A percentile compares a stretch with the other conserved stretches of the same genome.
Evolutionary conservation across 2,113 vertebrate genomes (phyloP).

Genomic region (Lycaon pictus): DNA sequence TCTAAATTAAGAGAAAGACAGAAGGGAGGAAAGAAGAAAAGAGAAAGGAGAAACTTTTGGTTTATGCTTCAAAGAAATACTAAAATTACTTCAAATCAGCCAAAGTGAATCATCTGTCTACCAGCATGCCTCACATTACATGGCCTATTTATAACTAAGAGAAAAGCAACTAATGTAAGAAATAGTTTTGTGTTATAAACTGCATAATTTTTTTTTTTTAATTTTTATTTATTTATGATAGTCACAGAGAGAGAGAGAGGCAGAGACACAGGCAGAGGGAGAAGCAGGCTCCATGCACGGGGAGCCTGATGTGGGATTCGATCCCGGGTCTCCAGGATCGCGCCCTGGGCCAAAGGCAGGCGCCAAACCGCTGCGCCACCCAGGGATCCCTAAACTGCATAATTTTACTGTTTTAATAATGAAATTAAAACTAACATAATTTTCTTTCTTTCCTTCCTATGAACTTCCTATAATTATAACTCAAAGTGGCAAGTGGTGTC

Average conservation of each 20-base stretch:
- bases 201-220: too few species aligned
- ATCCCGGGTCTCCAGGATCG: too few species aligned
- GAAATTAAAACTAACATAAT: neutral
- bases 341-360: too few species aligned
- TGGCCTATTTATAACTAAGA: neutral
- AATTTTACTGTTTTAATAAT: neutral
- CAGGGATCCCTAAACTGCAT: too few species aligned
- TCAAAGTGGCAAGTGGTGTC: conserved; percentile 47
- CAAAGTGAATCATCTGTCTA: neutral
- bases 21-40: neutral
- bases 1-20: conserved; percentile 11
- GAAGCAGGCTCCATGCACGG: too few species aligned
- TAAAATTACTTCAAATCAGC: conserved; percentile 40
- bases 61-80: conserved; percentile 46
- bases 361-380: too few species aligned
- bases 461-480: neutral
- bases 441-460: conserved; percentile 50
- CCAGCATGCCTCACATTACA: neutral
- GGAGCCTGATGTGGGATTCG: too few species aligned
- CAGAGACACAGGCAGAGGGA: too few species aligned
- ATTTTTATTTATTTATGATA: too few species aligned
- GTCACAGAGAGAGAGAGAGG: too few species aligned
- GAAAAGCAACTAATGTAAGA: neutral
- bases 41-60: conserved; percentile 6
- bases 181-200: neutral